Conservation (phyloP, 2,797 vertebrate species). For the Scyliorhinus canicula region DNA sequence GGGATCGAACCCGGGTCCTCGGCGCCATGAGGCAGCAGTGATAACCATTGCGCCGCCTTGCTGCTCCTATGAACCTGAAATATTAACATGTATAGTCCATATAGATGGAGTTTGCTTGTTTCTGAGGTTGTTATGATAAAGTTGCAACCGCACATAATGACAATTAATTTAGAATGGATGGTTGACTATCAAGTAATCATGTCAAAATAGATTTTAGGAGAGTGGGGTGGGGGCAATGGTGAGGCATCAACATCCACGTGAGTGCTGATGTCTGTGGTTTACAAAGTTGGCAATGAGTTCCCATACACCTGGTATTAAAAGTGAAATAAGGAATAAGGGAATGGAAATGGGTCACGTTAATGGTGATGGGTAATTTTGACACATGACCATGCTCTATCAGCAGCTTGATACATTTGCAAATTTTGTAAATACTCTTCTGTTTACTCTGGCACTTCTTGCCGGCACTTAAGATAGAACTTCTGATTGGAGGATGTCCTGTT, state of each 20-base stretch:
- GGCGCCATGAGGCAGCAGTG: too few species aligned
- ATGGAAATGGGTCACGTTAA: background rate
- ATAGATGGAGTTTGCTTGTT: background rate
- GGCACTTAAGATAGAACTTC: background rate
- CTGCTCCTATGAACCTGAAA: too few species aligned
- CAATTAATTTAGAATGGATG: background rate
- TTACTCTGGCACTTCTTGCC: background rate
- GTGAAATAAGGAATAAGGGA: background rate
- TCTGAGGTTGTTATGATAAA: background rate
- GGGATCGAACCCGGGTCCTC: too few species aligned
- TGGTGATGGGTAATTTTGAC: background rate
- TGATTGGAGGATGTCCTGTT: background rate
- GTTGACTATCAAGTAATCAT: background rate
- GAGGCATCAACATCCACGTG: background rate
- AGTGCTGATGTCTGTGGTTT: background rate
- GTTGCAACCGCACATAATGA: too few species aligned
- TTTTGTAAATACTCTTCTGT: background rate
- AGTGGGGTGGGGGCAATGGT: background rate
- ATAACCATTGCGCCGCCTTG: too few species aligned
- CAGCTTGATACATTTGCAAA: background rate
- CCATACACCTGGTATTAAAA: background rate
- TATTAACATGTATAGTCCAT: background rate
- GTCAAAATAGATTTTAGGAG: background rate
- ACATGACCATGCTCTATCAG: background rate
- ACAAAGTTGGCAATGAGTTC: background rate